These are phyloP conservation scores for Epinotia bilunana DNA, from an alignment of 2,888 invertebrate genomes.

Conservation along the genomic window DNA sequence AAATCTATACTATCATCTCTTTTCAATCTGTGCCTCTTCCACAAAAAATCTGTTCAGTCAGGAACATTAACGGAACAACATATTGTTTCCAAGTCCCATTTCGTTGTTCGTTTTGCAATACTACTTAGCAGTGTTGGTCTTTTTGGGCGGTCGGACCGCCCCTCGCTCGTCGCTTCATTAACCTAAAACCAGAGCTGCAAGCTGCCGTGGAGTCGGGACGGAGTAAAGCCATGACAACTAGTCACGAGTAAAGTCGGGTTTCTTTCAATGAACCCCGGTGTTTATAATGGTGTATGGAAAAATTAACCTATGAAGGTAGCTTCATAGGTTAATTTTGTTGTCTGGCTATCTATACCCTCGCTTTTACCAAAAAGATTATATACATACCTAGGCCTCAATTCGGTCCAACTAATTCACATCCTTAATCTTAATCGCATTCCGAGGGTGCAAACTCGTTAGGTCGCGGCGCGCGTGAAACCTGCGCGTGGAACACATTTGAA, in stretches of 20 bases:
- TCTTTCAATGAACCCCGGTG: not conserved
- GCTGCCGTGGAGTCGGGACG: constrained; percentile 4
- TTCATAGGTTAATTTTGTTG: not conserved
- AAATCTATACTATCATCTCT: not conserved
- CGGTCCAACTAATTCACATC: too few relatives aligned
- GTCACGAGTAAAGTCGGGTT: not conserved
- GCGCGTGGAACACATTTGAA: too few relatives aligned
- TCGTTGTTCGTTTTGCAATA: constrained; percentile 41
- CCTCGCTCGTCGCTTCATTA: constrained; percentile 56
- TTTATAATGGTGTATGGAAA: too few relatives aligned
- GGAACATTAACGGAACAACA: constrained; percentile 13
- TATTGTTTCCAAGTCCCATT: constrained; percentile 37
- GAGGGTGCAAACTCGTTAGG: too few relatives aligned
- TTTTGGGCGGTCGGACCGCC: constrained; percentile 37
- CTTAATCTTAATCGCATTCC: too few relatives aligned
- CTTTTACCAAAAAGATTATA: too few relatives aligned
- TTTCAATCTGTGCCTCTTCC: not conserved
- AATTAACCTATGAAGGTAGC: too few relatives aligned
- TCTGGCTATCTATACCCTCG: not conserved
- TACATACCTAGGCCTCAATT: too few relatives aligned
- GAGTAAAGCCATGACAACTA: constrained; percentile 13
- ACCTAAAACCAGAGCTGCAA: constrained; percentile 53
- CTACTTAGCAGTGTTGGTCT: constrained; percentile 32
- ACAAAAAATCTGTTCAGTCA: constrained; percentile 26
- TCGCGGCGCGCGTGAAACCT: too few relatives aligned